phyloP scores from a whole-genome alignment of 2,888 invertebrate genomes.

The Strigamia crassipes region DNA sequence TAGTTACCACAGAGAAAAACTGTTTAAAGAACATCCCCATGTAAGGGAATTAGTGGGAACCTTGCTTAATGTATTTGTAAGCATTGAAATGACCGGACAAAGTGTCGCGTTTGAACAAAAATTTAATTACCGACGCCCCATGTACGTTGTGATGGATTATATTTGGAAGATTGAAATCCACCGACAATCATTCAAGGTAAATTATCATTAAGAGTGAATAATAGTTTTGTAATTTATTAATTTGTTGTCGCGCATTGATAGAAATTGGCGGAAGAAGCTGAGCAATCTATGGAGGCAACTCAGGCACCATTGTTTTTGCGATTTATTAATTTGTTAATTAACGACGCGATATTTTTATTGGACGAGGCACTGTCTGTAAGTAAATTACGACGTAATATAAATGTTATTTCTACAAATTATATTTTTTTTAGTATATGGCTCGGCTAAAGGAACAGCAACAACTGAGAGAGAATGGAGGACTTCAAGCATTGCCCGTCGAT shows the following conservation, averaged over 20 bases:
- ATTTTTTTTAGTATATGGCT: constrained; percentile 75
- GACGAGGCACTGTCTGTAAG: constrained; percentile 74
- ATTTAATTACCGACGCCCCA: constrained; percentile 92
- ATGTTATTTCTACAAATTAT: background rate
- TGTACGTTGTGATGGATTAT: constrained; percentile 92
- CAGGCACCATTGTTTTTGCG: constrained; percentile 89
- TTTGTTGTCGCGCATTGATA: constrained; percentile 63
- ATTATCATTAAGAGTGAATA: background rate
- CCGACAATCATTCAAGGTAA: constrained; percentile 71
- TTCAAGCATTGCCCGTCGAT: constrained; percentile 70
- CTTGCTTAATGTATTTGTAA: constrained; percentile 90
- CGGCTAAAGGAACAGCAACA: constrained; percentile 79
- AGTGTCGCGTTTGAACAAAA: constrained; percentile 95
- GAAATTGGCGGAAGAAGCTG: constrained; percentile 76
- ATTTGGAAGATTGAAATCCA: constrained; percentile 84
- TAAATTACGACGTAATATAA: constrained; percentile 18
- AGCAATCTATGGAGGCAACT: constrained; percentile 84
- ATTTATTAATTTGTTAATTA: constrained; percentile 94
- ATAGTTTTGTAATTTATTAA: background rate
- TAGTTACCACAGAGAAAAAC: constrained; percentile 63
- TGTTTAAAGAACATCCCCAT: constrained; percentile 77
- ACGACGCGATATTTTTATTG: constrained; percentile 93
- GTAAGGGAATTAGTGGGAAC: constrained; percentile 72
- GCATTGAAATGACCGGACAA: constrained; percentile 96
- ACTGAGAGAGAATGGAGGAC: constrained; percentile 75